Conservation (phyloP, 2,113 vertebrate species). For the Hassar affinis region DNA sequence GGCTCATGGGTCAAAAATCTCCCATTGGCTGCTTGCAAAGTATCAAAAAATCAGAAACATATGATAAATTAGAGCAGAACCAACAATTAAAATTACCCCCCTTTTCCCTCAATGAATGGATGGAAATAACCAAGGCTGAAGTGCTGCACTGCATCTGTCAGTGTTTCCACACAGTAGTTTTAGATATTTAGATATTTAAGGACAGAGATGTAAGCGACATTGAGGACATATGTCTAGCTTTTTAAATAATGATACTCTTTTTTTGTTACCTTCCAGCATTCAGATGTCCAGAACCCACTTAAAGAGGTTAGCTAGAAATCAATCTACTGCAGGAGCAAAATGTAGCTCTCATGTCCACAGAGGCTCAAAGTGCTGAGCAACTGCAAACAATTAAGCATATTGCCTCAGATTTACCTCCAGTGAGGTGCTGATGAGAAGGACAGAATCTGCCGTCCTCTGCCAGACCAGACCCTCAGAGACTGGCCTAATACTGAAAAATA, state of each 20-base stretch:
- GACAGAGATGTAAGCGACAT: background rate
- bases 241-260: constrained; percentile 45
- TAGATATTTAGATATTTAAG: constrained; percentile 8
- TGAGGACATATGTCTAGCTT: constrained; percentile 49
- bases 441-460: constrained; percentile 39
- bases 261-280: constrained; percentile 19
- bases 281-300: constrained; percentile 26
- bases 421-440: constrained; percentile 54
- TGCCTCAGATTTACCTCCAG: constrained; percentile 62
- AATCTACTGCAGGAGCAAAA: constrained; percentile 57
- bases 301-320: constrained; percentile 54
- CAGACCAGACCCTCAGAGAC: constrained; percentile 28
- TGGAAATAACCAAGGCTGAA: constrained; percentile 57
- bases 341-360: constrained; percentile 60
- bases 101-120: constrained; percentile 57
- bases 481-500: background rate
- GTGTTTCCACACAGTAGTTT: constrained; percentile 54
- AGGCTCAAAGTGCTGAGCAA: constrained; percentile 59
- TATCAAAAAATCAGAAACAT: constrained; percentile 55
- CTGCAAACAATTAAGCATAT: constrained; percentile 70
- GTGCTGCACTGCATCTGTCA: constrained; percentile 56
- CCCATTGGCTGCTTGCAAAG: constrained; percentile 56
- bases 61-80: constrained; percentile 62
- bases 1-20: constrained; percentile 63
- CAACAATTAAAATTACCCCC: constrained; percentile 65